Conservation (phyloP, 2,113 vertebrate species). For the human (Homo sapiens) region GRCh38 chr12:113616501-113617000, state of each 20-base stretch:
- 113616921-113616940: background rate
- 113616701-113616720: background rate
- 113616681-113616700: background rate
- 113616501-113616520: background rate
- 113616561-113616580: constrained; percentile 49
- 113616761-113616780: background rate
- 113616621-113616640: background rate
- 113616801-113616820: background rate
- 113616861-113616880: background rate
- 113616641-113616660: background rate
- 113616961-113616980: background rate
- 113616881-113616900: background rate
- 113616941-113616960: background rate
- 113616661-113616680: too few relatives aligned
- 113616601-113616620: constrained; percentile 68
- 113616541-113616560: constrained; percentile 42
- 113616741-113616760: background rate
- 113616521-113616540: background rate
- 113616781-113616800: background rate
- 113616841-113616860: background rate
- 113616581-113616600: constrained; percentile 73
- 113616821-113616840: background rate
- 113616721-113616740: background rate
- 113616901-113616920: background rate
- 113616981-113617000: background rate